Percentiles rank a stretch among this genome's conserved stretches.
phyloP scores from a whole-genome alignment of 2,797 vertebrate species.

The Macroramphosus scolopax region DNA sequence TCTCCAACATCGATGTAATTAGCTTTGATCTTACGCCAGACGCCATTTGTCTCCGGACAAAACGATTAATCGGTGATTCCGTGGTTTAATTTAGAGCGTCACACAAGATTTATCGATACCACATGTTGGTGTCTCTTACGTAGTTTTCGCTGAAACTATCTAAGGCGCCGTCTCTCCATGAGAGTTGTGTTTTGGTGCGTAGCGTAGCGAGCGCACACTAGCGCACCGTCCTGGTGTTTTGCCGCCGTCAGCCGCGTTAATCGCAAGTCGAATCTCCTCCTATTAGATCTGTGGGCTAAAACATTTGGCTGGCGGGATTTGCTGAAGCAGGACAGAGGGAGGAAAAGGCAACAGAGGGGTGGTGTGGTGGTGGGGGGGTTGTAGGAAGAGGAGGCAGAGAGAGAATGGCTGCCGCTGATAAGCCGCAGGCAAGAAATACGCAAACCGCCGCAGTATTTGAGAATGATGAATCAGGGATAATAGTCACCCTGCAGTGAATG shows the following conservation, averaged over 20 bases:
- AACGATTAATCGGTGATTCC: slow-evolving; percentile 20
- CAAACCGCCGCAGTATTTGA: slow-evolving; percentile 68
- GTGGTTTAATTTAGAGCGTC: slow-evolving; percentile 52
- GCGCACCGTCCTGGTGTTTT: slow-evolving; percentile 57
- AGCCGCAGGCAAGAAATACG: slow-evolving; percentile 74
- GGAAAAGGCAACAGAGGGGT: slow-evolving; percentile 22
- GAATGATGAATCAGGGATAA: slow-evolving; percentile 80
- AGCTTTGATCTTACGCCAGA: too few relatives aligned
- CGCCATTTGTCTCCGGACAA: too few relatives aligned
- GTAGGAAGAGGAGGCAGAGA: slow-evolving; percentile 35
- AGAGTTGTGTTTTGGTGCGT: slow-evolving; percentile 55
- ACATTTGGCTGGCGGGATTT: slow-evolving; percentile 74
- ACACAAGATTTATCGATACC: slow-evolving; percentile 35
- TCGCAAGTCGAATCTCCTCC: slow-evolving; percentile 77
- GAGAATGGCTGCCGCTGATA: slow-evolving; percentile 72
- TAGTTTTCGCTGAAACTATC: too few relatives aligned
- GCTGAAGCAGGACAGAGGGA: slow-evolving; percentile 68
- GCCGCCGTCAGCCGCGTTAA: slow-evolving; percentile 72
- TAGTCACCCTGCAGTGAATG: slow-evolving; percentile 71
- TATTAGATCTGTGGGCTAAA: slow-evolving; percentile 73
- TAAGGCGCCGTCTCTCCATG: slow-evolving; percentile 37
- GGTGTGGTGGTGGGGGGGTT: slow-evolving; percentile 41
- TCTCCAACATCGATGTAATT: too few relatives aligned
- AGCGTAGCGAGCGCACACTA: slow-evolving; percentile 63
- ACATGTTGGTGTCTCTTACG: slow-evolving; percentile 42